These are phyloP conservation scores for Antennarius maculatus DNA, from an alignment of 2,797 vertebrate genomes.

Conservation along the genomic window DNA sequence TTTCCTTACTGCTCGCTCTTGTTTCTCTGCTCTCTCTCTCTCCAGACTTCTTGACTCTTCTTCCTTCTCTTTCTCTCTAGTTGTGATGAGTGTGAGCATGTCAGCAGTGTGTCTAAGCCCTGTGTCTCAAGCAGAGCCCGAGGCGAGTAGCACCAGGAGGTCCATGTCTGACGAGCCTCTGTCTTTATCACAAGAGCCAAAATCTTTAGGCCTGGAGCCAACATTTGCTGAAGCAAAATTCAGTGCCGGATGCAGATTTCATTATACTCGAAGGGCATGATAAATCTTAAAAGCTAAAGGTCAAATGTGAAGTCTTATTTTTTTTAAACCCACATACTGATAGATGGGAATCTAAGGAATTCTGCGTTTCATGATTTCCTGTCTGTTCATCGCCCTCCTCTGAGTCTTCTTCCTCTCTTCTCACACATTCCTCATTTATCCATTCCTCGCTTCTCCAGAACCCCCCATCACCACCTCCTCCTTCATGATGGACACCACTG, in stretches of 20 bases:
- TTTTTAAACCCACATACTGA: background rate
- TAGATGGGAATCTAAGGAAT: slow-evolving; percentile 12
- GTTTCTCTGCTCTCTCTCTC: slow-evolving; percentile 33
- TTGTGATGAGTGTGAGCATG: slow-evolving; percentile 52
- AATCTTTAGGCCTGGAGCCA: slow-evolving; percentile 41
- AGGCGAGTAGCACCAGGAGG: slow-evolving; percentile 48
- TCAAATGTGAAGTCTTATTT: slow-evolving; percentile 19
- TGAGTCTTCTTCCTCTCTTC: slow-evolving; percentile 53
- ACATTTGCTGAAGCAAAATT: slow-evolving; percentile 17
- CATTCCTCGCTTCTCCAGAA: slow-evolving; percentile 77
- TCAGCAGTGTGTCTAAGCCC: slow-evolving; percentile 39
- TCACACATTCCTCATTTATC: slow-evolving; percentile 68
- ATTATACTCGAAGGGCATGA: slow-evolving; percentile 27
- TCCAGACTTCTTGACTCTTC: slow-evolving; percentile 18
- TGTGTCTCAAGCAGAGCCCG: slow-evolving; percentile 42
- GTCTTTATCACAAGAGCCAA: slow-evolving; percentile 33
- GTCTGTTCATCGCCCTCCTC: slow-evolving; percentile 31
- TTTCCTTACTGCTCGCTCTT: slow-evolving; percentile 19
- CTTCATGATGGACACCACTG: slow-evolving; percentile 70
- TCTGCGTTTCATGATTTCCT: slow-evolving; percentile 30
- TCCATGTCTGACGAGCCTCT: slow-evolving; percentile 27
- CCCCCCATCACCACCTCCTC: slow-evolving; percentile 53
- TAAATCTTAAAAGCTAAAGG: slow-evolving; percentile 32
- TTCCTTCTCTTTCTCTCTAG: slow-evolving; percentile 22
- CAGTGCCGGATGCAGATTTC: slow-evolving; percentile 22